Conservation (phyloP, 2,888 invertebrate genomes). For the Agrotis puta region DNA sequence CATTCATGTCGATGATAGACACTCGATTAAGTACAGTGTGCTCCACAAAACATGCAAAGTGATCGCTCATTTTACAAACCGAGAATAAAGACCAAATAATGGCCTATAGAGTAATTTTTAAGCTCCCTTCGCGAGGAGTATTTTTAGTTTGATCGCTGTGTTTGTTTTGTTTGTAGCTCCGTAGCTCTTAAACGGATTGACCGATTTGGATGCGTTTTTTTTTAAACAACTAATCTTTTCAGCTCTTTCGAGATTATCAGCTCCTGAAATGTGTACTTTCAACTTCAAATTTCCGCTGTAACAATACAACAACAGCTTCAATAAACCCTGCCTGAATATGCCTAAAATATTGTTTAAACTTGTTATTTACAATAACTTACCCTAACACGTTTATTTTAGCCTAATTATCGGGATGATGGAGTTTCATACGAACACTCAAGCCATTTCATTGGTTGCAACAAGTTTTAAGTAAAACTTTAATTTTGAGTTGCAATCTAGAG, state of each 20-base stretch:
- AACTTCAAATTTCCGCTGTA: neutral
- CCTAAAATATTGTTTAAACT: constrained; percentile 1
- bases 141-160: no score
- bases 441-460: no score
- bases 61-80: constrained; percentile 44
- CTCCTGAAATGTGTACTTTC: neutral
- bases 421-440: no score
- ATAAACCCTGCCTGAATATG: neutral
- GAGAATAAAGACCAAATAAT: constrained; percentile 25
- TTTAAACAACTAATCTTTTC: no score
- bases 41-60: constrained; percentile 47
- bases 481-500: no score
- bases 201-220: no score
- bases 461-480: no score
- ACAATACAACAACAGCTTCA: neutral
- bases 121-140: no score
- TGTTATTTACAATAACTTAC: neutral
- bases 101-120: neutral
- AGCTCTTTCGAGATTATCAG: no score
- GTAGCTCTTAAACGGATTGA: no score
- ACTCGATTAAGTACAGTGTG: constrained; percentile 60
- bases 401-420: neutral
- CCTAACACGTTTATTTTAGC: neutral
- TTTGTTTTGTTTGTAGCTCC: no score
- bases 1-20: constrained; percentile 62